Evolutionary conservation across 2,113 vertebrate genomes (phyloP), one percentile per base, ranked within the genome.

Genomic region (Psilopogon haemacephalus): DNA sequence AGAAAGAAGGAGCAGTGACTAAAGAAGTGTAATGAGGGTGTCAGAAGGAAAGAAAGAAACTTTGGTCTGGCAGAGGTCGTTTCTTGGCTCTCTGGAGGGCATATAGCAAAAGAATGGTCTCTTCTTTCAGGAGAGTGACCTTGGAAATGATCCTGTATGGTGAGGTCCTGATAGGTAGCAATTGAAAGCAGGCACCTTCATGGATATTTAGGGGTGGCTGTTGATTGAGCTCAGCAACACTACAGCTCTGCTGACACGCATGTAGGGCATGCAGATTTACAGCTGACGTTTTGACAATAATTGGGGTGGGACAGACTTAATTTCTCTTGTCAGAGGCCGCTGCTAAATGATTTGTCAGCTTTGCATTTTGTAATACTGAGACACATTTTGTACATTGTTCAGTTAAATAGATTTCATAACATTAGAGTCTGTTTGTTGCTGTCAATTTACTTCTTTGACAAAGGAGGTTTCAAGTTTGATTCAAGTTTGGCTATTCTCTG

Each of bases 121-220:
- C 16, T 70, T 86, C 40, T 65, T 84, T 48, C n/a, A 72, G 19
- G 4, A 7, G 44, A 40, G 23, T 4, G 6, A 80, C 54, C 84
- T 89, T 80, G 62, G 33, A 42, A 82, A 58, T 42, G 35, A 58
- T 83, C 74, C 69, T 37, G 10, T 20, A 4, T 4, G 30, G 56
- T 28, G 59, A 75, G 38, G n/a, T 60, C 40, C 60, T 1, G 1
- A 60, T 0, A 2, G 46, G 11, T 27, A 75, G n/a, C 1, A 8
- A n/a, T 54, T 88, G 94, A 95, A 91, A 83, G 55, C 44, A 55
- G 76, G 21, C 46, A 83, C 72, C 90, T 48, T 33, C 91, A 82
- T 9, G 30, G 79, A 38, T 33, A 62, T 75, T 90, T 71, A 71
- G 48, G 52, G 28, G 55, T 73, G 64, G 65, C 63, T 93, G 55